Conservation (phyloP, 2,113 vertebrate genomes). For the Cyprinodon variegatus region DNA sequence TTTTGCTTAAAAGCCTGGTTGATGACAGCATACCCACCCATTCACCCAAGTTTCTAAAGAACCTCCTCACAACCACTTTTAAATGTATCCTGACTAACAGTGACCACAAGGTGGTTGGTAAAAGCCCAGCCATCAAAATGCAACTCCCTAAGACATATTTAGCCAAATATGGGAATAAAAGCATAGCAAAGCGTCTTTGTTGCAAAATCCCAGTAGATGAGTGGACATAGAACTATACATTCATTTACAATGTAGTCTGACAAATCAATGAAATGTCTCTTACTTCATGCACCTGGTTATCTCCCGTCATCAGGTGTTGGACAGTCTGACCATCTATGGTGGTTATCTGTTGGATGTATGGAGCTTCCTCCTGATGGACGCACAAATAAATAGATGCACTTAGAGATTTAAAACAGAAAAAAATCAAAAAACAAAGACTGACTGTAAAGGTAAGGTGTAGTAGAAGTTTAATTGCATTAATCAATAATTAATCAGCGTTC, state of each 20-base stretch:
- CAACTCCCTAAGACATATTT: too few relatives aligned
- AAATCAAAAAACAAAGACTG: background rate
- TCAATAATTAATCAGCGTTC: too few relatives aligned
- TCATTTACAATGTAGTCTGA: background rate
- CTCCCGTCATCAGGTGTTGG: conserved; percentile 92
- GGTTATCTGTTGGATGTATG: conserved; percentile 97
- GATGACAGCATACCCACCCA: background rate
- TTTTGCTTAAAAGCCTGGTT: background rate
- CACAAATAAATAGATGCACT: background rate
- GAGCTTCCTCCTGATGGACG: conserved; percentile 86
- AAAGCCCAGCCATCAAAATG: too few relatives aligned
- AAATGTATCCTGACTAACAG: too few relatives aligned
- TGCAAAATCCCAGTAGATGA: too few relatives aligned
- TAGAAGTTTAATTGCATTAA: too few relatives aligned
- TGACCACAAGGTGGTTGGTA: too few relatives aligned
- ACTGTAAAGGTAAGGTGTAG: too few relatives aligned
- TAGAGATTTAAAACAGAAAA: background rate
- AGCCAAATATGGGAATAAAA: too few relatives aligned
- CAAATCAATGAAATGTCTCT: background rate
- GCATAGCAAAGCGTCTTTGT: too few relatives aligned
- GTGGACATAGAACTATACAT: background rate
- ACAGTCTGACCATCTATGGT: conserved; percentile 94
- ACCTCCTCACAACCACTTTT: too few relatives aligned
- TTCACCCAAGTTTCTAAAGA: too few relatives aligned
- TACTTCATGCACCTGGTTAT: conserved; percentile 88